Conservation (phyloP, 2,797 vertebrate genomes). For the Hapalemur alaotrensis region DNA sequence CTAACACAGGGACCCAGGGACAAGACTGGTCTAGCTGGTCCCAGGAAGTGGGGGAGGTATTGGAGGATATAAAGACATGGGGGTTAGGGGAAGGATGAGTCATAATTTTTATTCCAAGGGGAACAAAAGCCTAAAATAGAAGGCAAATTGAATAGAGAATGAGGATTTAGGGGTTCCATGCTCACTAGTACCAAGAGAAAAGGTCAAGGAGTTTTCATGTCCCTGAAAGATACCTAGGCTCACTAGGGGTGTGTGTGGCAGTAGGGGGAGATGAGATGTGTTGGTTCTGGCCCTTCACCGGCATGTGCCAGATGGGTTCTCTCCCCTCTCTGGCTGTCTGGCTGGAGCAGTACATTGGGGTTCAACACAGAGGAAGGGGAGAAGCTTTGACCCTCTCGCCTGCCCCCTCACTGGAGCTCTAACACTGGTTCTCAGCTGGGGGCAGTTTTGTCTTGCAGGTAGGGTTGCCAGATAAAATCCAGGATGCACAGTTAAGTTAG, state of each 20-base stretch:
- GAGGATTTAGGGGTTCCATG: neutral
- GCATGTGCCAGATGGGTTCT: neutral
- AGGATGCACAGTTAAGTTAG: neutral
- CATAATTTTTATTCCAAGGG: neutral
- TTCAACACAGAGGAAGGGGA: neutral
- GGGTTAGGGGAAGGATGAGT: neutral
- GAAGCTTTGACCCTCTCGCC: neutral
- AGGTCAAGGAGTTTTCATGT: neutral
- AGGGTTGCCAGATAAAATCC: neutral
- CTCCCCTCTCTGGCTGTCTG: neutral
- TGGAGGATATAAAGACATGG: neutral
- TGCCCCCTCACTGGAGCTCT: neutral
- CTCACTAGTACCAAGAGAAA: neutral
- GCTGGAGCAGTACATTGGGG: neutral
- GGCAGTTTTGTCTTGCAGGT: neutral
- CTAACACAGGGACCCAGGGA: neutral
- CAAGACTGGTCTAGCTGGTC: neutral
- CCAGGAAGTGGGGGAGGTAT: neutral
- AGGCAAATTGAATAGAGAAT: neutral
- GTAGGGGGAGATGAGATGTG: neutral
- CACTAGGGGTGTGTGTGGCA: neutral
- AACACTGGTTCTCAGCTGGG: neutral
- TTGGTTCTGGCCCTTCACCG: neutral
- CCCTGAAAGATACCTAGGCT: neutral
- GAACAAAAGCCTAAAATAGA: neutral